phyloP scores from a whole-genome alignment of 2,888 invertebrate species.

The Pelosia muscerda region DNA sequence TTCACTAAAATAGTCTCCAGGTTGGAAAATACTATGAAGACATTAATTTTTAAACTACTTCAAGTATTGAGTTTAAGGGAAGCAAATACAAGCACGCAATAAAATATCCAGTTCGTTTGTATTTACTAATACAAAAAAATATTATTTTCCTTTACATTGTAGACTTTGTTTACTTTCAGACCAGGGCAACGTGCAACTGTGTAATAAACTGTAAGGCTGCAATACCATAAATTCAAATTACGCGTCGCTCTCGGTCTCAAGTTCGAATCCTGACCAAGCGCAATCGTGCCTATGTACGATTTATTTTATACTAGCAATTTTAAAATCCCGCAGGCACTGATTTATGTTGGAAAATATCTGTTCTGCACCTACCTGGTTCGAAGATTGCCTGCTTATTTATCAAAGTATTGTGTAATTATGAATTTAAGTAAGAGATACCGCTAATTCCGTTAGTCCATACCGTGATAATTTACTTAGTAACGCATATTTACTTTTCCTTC shows the following conservation, averaged over 20 bases:
- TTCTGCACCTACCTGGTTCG: background rate
- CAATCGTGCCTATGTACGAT: constrained; percentile 24
- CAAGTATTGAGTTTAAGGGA: background rate
- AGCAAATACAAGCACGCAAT: background rate
- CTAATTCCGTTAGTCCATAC: constrained; percentile 3
- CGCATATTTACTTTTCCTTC: background rate
- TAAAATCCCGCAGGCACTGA: constrained; percentile 15
- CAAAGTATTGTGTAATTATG: background rate
- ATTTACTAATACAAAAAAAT: background rate
- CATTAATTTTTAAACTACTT: background rate
- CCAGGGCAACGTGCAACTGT: constrained; percentile 10
- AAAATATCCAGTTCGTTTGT: background rate
- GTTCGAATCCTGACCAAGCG: constrained; percentile 16
- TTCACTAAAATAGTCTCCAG: background rate
- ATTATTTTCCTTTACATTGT: constrained; percentile 7
- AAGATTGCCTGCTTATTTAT: background rate
- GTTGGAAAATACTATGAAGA: background rate
- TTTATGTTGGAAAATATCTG: constrained; percentile 12
- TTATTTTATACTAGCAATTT: constrained; percentile 26
- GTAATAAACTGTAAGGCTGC: constrained; percentile 16
- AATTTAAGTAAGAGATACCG: background rate
- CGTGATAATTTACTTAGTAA: constrained; percentile 3
- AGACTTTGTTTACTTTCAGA: constrained; percentile 17
- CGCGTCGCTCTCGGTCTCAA: constrained; percentile 19
- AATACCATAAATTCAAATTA: constrained; percentile 30